These are phyloP conservation scores for Helobdella robusta DNA, from an alignment of 2,888 invertebrate genomes.

Conservation along the genomic window DNA sequence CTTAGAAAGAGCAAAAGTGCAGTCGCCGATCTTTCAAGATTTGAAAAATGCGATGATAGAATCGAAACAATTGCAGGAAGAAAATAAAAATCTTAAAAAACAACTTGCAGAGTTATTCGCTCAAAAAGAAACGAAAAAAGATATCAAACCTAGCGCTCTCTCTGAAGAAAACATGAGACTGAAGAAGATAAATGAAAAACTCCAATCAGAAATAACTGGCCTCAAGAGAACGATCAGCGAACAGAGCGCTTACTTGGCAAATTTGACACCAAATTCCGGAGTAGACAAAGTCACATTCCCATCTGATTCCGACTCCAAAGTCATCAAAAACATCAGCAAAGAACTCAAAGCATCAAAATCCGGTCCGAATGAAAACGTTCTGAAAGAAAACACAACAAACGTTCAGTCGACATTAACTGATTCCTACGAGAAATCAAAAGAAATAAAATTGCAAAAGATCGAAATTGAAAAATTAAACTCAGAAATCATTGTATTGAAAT, in stretches of 20 bases:
- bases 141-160: not conserved
- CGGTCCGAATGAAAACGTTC: no score
- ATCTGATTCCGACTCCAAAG: not conserved
- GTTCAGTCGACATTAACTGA: not conserved
- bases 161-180: slow-evolving; percentile 14
- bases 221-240: slow-evolving; percentile 28
- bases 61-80: not conserved
- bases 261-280: slow-evolving; percentile 8
- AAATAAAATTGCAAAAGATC: not conserved
- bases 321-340: not conserved
- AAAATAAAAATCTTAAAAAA: slow-evolving; percentile 23
- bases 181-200: slow-evolving; percentile 6
- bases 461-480: slow-evolving; percentile 15
- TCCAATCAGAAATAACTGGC: slow-evolving; percentile 13
- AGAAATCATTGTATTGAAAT: slow-evolving; percentile 10
- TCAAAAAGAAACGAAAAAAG: not conserved
- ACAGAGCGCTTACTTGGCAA: slow-evolving; percentile 27
- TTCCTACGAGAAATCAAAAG: not conserved
- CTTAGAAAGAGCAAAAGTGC: no score
- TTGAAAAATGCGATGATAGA: slow-evolving; percentile 10
- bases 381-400: not conserved
- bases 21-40: slow-evolving; percentile 1
- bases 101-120: slow-evolving; percentile 4
- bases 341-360: no score
- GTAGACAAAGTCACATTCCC: not conserved